phyloP scores from a whole-genome alignment of 2,797 vertebrate species.

The Eulemur albifrons region DNA sequence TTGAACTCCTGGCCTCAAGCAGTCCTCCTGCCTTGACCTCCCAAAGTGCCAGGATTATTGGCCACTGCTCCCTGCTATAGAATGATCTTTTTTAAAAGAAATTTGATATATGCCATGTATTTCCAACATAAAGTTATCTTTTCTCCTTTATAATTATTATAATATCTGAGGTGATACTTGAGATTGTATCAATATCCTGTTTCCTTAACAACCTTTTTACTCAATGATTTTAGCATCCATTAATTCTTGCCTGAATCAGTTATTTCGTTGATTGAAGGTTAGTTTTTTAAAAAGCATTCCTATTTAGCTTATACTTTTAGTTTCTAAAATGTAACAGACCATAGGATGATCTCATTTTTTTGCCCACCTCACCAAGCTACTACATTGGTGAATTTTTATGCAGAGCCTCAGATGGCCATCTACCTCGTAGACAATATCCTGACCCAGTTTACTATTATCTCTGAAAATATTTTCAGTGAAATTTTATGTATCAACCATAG shows the following conservation, averaged over 20 bases:
- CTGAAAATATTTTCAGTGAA: constrained; percentile 33
- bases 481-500: background rate
- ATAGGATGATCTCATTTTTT: background rate
- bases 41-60: background rate
- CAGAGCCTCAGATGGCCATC: background rate
- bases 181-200: background rate
- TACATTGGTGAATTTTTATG: background rate
- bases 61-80: background rate
- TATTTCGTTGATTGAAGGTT: constrained; percentile 39
- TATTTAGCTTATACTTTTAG: constrained; percentile 31
- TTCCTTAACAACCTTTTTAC: background rate
- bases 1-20: background rate
- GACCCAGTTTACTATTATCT: background rate
- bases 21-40: background rate
- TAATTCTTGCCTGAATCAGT: constrained; percentile 38
- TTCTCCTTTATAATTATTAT: constrained; percentile 32
- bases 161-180: background rate
- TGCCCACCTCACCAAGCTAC: background rate
- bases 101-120: background rate
- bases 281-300: constrained; percentile 15
- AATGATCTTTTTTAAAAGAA: constrained; percentile 36
- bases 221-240: background rate
- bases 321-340: constrained; percentile 18
- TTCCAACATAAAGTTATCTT: background rate
- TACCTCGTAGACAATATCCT: background rate